phyloP scores from a whole-genome alignment of 2,888 invertebrate species.

The Drosophila prostipennis region DNA sequence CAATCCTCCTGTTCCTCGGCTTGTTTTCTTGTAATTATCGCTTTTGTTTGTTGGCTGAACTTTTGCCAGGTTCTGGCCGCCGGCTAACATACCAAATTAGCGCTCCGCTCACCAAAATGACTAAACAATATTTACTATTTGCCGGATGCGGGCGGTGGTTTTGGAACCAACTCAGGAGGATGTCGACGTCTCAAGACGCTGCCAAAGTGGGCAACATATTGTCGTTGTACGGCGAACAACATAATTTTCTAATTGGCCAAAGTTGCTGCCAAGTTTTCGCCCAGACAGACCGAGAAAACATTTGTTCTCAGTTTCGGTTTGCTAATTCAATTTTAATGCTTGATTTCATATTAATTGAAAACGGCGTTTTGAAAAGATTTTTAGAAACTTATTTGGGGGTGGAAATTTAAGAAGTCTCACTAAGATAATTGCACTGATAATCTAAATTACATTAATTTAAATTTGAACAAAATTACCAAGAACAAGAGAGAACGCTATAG shows the following conservation, averaged over 20 bases:
- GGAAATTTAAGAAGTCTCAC: too few species aligned
- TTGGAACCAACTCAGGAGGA: not conserved
- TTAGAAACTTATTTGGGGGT: not conserved
- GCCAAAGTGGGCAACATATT: constrained; percentile 70
- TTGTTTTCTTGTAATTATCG: constrained; percentile 80
- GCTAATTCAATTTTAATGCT: constrained; percentile 83
- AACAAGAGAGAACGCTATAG: too few species aligned
- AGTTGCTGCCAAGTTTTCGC: constrained; percentile 67
- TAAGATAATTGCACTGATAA: too few species aligned
- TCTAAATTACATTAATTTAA: too few species aligned
- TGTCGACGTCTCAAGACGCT: constrained; percentile 45
- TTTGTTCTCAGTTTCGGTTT: constrained; percentile 60
- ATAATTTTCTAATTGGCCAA: constrained; percentile 77
- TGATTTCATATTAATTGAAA: constrained; percentile 84
- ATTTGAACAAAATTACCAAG: too few species aligned
- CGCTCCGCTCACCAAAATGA: constrained; percentile 72
- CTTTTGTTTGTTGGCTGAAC: constrained; percentile 78
- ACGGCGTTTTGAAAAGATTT: constrained; percentile 42
- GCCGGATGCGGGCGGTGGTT: constrained; percentile 21
- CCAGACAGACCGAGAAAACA: constrained; percentile 30
- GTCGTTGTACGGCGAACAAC: constrained; percentile 47
- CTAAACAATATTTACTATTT: constrained; percentile 74
- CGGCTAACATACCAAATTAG: constrained; percentile 81
- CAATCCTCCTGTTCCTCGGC: constrained; percentile 19
- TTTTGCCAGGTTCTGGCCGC: constrained; percentile 75